A percentile compares a stretch with the other conserved stretches of the same genome.
Conservation (phyloP, 2,797 vertebrate species). For the Danionella dracula region DNA sequence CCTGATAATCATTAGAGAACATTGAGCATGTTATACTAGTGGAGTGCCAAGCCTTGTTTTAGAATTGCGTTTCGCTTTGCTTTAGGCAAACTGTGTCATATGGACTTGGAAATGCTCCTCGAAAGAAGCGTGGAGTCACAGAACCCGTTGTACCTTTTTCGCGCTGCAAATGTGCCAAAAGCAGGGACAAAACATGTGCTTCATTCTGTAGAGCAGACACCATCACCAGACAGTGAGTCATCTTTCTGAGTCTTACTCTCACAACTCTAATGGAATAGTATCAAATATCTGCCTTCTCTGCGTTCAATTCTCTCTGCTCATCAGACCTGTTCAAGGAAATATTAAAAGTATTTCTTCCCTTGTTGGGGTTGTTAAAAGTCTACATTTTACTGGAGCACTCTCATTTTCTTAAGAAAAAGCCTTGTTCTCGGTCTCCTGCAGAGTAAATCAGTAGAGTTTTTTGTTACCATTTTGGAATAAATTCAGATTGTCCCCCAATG, state of each 20-base stretch:
- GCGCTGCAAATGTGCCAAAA: conserved; percentile 78
- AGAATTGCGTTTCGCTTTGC: not conserved
- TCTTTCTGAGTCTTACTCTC: not conserved
- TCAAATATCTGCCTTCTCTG: not conserved
- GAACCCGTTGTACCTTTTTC: conserved; percentile 38
- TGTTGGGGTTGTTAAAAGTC: too few relatives aligned
- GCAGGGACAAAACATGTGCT: conserved; percentile 75
- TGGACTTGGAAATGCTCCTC: conserved; percentile 82
- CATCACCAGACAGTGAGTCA: conserved; percentile 44
- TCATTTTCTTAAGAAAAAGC: too few relatives aligned
- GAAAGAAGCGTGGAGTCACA: conserved; percentile 74
- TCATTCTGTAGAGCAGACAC: conserved; percentile 73
- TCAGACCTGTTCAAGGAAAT: too few relatives aligned
- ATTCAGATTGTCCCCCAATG: too few relatives aligned
- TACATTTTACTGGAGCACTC: too few relatives aligned
- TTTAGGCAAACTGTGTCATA: conserved; percentile 88
- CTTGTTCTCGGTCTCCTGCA: too few relatives aligned
- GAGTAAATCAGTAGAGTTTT: too few relatives aligned
- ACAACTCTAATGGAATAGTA: too few relatives aligned
- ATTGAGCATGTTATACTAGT: not conserved
- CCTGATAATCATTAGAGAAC: not conserved
- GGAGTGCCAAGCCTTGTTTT: not conserved
- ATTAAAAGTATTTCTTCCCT: too few relatives aligned
- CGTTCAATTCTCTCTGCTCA: too few relatives aligned
- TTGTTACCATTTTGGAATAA: too few relatives aligned